These are phyloP conservation scores for Pygocentrus nattereri DNA, from an alignment of 2,797 vertebrate genomes.

Conservation along the genomic window DNA sequence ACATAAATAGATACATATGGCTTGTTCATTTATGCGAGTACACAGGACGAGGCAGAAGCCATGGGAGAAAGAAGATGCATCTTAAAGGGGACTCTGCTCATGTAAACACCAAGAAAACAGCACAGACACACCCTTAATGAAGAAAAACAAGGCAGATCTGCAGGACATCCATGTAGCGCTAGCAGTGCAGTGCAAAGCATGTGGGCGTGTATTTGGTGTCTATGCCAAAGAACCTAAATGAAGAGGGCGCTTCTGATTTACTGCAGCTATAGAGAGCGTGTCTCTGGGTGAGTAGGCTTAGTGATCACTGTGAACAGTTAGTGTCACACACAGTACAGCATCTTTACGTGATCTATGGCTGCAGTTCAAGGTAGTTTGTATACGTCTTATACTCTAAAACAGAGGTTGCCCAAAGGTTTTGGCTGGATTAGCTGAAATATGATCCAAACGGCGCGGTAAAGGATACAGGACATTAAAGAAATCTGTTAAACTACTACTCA, in stretches of 20 bases:
- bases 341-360: no score
- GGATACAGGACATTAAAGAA: not conserved
- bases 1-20: conserved; percentile 78
- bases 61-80: conserved; percentile 50
- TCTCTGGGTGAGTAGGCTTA: not conserved
- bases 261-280: not conserved
- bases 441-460: not conserved
- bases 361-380: not conserved
- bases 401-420: not conserved
- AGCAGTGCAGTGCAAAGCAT: conserved; percentile 4
- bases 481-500: not conserved
- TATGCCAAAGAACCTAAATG: not conserved
- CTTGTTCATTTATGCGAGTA: conserved; percentile 74
- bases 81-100: conserved; percentile 78
- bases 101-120: conserved; percentile 63
- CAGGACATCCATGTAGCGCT: not conserved
- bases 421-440: not conserved
- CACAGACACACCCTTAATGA: conserved; percentile 23
- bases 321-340: not conserved
- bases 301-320: not conserved
- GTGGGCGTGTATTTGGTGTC: not conserved
- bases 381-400: not conserved
- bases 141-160: conserved; percentile 28
- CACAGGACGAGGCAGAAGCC: conserved; percentile 53
- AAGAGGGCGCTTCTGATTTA: not conserved